Base-by-base conservation (phyloP, 2,113 vertebrate species). In the Lepisosteus osseus region DNA sequence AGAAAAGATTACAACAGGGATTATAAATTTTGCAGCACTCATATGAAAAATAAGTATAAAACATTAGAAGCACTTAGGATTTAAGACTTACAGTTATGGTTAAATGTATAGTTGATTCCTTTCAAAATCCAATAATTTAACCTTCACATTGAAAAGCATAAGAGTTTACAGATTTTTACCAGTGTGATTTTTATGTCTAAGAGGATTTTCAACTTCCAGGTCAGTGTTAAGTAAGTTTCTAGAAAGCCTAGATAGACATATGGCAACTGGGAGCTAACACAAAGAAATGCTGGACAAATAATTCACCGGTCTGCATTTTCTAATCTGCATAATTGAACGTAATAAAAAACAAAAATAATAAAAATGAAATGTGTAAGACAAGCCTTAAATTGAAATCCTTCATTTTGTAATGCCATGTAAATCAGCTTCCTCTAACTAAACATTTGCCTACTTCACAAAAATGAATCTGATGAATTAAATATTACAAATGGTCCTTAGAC, bases 21-120 rank as follows among this genome's bases (percentile, higher is more conserved):
- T 91, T 92, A 91, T 76, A 85, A 84, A 85, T 88, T 90, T 85
- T 89, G 84, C 85, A 80, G 83, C 86, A 84, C 84, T 89, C 82
- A 85, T 87, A 83, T 87, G 77, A 92, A 91, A 84, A 89, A 86
- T 86, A 87, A 81, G 76, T 77, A 77, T 79, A 80, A 86, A 87
- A 88, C 86, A 89, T 81, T 80, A 87, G 83, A 79, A 83, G 84
- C 84, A 88, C 89, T 92, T 89, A 79, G 85, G 89, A 91, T 90
- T 92, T 90, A 87, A 87, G 86, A 86, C 83, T 89, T 90, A 86
- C 83, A 85, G 80, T 86, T 79, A 80, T 82, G 85, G 88, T 90
- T 84, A 89, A 90, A 89, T 86, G 88, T 89, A 85, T 80, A 77
- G 80, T 80, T 80, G 85, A 89, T 88, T 87, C 85, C 82, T 85